Base-by-base conservation (phyloP, 2,113 vertebrate genomes). In the Gasterosteus nipponicus region DNA sequence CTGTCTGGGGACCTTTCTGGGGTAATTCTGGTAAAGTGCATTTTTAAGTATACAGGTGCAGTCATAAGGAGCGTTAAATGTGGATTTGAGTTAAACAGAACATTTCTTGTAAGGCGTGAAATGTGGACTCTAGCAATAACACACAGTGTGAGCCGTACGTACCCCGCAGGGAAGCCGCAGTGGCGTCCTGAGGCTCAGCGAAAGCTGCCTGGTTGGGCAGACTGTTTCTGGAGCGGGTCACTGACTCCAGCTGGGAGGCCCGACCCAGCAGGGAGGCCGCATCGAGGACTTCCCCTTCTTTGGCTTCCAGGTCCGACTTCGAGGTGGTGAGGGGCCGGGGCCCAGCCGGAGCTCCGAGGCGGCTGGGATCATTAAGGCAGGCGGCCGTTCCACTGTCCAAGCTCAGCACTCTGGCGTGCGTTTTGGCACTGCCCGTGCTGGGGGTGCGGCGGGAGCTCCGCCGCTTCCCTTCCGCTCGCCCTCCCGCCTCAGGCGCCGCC, bases 241-340 rank as follows among this genome's bases (percentile, higher is more conserved):
- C 97, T 0, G 97, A 98, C 93, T 99, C 98, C 93, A 99, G 94
- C 81, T 99, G 98, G 80, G 97, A 98, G 91, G 98, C 98, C 78
- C 98, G 94, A 77, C 98, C 98, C 92, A 99, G 90, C 69, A 99
- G 94, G 73, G 96, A 98, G 2, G 96, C 95, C 51, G 98, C 97
- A 80, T 99, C 98, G 91, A 99, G 95, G 85, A 99, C 96, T 93
- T 99, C 98, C 89, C 98, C 98, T 93, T 99, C 98, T 96, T 99
- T 99, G 95, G 97, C 97, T 95, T 99, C 98, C 79, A 99, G 94
- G 92, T 99, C 97, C 12, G 98, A 99, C 89, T 99, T 99, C 84
- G 98, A 99, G 91, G 97, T 99, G 89, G 97, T 99, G 87, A 99
- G 95, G 69, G 96, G 95, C 72, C 96, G 96, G 33, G 94, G 93